Conservation (phyloP, 2,888 invertebrate species). For the Choreutis nemorana region DNA sequence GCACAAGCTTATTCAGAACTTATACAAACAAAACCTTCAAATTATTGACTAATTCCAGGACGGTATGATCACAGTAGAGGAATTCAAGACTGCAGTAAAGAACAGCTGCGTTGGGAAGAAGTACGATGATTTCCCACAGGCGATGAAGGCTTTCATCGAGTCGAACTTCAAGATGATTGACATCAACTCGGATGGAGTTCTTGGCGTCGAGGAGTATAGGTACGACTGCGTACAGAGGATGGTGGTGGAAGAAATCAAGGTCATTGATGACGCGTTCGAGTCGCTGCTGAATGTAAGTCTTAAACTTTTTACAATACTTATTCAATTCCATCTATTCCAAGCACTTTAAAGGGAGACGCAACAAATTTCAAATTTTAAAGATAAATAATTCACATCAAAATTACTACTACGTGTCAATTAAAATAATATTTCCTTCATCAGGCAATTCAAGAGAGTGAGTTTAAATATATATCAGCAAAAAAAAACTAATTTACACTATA, state of each 20-base stretch:
- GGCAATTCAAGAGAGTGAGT: no score
- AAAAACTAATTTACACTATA: no score
- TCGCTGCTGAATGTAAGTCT: constrained; percentile 76
- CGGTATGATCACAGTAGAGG: constrained; percentile 80
- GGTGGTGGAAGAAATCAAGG: constrained; percentile 78
- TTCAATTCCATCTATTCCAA: no score
- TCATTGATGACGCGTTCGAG: constrained; percentile 80
- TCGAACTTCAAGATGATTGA: constrained; percentile 84
- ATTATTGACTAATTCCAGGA: constrained; percentile 64
- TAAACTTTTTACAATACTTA: neutral
- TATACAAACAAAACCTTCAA: constrained; percentile 10
- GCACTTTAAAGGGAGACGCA: no score
- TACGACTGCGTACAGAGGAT: constrained; percentile 84
- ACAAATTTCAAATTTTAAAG: no score
- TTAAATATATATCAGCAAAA: no score
- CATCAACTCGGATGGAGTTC: constrained; percentile 80
- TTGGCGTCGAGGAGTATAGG: constrained; percentile 81
- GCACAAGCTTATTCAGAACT: no score
- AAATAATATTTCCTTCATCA: no score
- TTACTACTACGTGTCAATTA: no score
- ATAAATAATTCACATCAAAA: no score
- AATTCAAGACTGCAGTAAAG: constrained; percentile 82
- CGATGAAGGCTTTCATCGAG: constrained; percentile 87
- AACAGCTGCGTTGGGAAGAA: constrained; percentile 80
- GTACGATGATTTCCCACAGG: constrained; percentile 83